Conservation (phyloP, 2,113 vertebrate species). For the Mohoua ochrocephala region DNA sequence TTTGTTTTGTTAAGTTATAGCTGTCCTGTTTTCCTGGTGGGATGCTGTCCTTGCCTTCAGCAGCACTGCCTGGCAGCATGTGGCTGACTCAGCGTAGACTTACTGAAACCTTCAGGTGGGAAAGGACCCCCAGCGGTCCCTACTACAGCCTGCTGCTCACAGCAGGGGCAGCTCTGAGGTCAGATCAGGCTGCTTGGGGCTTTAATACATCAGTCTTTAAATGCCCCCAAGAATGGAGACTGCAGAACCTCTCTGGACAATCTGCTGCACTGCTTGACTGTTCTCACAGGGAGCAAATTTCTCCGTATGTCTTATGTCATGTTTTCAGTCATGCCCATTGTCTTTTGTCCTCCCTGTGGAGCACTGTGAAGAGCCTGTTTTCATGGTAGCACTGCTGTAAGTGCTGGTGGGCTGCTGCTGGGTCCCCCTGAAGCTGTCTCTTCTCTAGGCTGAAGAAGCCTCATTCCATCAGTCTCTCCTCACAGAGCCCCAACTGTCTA, state of each 20-base stretch:
- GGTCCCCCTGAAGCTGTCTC: neutral
- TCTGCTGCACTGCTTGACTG: neutral
- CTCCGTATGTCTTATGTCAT: neutral
- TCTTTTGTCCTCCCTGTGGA: neutral
- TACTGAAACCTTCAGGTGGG: neutral
- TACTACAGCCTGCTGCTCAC: neutral
- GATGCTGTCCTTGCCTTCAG: neutral
- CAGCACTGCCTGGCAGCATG: neutral
- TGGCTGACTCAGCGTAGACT: neutral
- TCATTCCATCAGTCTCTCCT: neutral
- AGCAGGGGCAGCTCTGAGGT: neutral
- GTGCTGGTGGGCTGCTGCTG: neutral
- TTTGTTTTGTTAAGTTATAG: neutral
- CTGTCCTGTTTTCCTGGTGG: neutral
- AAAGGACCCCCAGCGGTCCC: neutral
- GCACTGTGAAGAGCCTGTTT: neutral
- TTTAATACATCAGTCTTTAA: neutral
- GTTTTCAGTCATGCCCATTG: neutral
- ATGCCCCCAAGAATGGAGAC: neutral
- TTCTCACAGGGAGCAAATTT: neutral
- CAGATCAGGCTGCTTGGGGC: neutral
- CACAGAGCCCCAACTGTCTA: neutral
- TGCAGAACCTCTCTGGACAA: neutral
- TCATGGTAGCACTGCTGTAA: neutral
- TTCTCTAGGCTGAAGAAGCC: neutral